Evolutionary conservation across 2,888 invertebrate genomes (phyloP).

Genomic region (Ochlodes sylvanus): DNA sequence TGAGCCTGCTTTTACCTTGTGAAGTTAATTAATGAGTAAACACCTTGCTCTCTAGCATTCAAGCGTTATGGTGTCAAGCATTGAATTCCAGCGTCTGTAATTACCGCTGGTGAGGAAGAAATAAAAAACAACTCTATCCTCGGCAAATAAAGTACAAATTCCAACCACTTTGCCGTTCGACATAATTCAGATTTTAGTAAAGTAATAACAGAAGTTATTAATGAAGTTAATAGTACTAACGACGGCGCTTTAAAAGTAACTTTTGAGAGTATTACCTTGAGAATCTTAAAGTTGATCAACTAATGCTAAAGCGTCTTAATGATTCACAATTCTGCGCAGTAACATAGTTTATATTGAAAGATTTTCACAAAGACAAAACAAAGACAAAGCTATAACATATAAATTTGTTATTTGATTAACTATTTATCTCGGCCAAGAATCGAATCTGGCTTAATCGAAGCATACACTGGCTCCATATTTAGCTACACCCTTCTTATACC

Average conservation of each 20-base stretch:
- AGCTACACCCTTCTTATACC: too few relatives aligned
- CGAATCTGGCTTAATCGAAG: too few relatives aligned
- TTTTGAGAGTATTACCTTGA: slow-evolving; percentile 12
- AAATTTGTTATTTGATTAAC: too few relatives aligned
- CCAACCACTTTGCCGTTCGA: background rate
- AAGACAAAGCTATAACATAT: too few relatives aligned
- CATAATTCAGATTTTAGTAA: slow-evolving; percentile 27
- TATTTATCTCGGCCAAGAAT: too few relatives aligned
- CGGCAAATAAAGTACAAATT: slow-evolving; percentile 28
- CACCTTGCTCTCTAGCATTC: slow-evolving; percentile 36
- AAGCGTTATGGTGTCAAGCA: slow-evolving; percentile 43
- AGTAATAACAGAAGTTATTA: slow-evolving; percentile 32
- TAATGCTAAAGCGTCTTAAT: slow-evolving; percentile 6
- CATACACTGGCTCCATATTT: too few relatives aligned
- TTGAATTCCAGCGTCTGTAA: slow-evolving; percentile 37
- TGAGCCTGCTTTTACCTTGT: slow-evolving; percentile 18
- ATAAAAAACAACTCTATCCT: slow-evolving; percentile 27
- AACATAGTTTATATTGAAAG: background rate
- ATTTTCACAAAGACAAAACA: too few relatives aligned
- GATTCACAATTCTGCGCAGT: background rate
- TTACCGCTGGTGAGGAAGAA: slow-evolving; percentile 34
- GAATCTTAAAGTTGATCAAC: slow-evolving; percentile 15
- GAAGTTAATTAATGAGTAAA: slow-evolving; percentile 42
- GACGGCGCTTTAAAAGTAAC: slow-evolving; percentile 11
- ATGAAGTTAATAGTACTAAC: slow-evolving; percentile 36